Base-by-base conservation (phyloP, 2,113 vertebrate genomes). In the Brienomyrus longianalis region DNA sequence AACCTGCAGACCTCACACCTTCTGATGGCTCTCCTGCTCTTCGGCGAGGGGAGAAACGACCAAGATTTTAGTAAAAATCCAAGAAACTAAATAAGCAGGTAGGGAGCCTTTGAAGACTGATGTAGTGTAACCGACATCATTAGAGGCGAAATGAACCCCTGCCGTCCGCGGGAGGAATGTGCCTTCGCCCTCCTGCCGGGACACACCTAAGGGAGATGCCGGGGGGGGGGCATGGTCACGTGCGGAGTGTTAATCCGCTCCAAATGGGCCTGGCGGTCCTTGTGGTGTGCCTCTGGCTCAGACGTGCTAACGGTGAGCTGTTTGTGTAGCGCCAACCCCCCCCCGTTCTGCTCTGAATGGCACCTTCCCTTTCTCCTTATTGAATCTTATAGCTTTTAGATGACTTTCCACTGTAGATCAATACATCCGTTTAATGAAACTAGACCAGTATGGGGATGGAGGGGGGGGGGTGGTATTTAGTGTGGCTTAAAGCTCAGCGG, bases 401-500 rank as follows among this genome's bases (percentile, higher is more conserved):
- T 86, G 70, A 89, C 80, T 89, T 90, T 77, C 80, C 52, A 88
- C 11, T 39, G 13, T 47, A 27, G 88, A 86, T 90, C 86, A 87
- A 83, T 89, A 62, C 51, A 35, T 48, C 56, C 47, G 56, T 62
- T 87, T 88, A 77, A 70, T 50, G 90, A 66, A 89, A 84, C 83
- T 47, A 85, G 86, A 77, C 83, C 88, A 56, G 27, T 80, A 77
- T 27, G 35, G 84, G 45, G 77, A 35, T 39, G 39, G 88, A 77
- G 23, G 86, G 3, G 43, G 35, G 15, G 59, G 51, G 87, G 89
- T 85, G 90, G 90, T 54, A 87, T 31, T 87, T 87, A 88, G 91
- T 77, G 56, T 19, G 45, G 89, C 90, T 90, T 91, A 87, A 88
- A 90, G 91, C 91, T 90, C 74, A 92, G 89, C 45, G 87, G 91